Evolutionary conservation across 2,888 invertebrate genomes (phyloP).

Genomic region (Latrodectus hesperus): DNA sequence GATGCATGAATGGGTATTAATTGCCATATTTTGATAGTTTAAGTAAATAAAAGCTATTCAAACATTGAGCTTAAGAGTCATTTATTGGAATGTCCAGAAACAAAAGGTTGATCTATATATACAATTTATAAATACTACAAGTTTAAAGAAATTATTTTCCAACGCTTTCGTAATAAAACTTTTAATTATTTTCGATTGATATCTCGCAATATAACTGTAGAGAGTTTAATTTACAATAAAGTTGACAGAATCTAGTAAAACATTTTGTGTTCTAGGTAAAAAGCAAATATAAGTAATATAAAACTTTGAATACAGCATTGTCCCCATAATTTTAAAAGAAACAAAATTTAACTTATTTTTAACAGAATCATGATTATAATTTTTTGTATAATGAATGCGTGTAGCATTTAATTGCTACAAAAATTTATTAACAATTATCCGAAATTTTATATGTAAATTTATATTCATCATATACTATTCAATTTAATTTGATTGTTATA

Average conservation of each 20-base stretch:
- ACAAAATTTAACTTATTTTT: no score
- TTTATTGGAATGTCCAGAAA: neutral
- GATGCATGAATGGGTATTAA: slow-evolving; percentile 6
- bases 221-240: no score
- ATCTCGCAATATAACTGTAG: no score
- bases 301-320: neutral
- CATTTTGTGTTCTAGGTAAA: neutral
- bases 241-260: no score
- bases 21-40: neutral
- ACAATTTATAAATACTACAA: neutral
- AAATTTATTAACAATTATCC: neutral
- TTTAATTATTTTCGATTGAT: no score
- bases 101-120: neutral
- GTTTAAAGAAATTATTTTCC: no score
- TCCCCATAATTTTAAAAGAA: neutral
- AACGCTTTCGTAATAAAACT: no score
- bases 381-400: no score
- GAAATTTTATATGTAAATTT: neutral
- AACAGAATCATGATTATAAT: no score
- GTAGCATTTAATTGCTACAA: no score
- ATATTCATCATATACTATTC: neutral
- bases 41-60: neutral
- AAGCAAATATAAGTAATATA: neutral
- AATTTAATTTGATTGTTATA: no score
- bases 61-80: slow-evolving; percentile 2